Evolutionary conservation across 2,113 vertebrate genomes (phyloP), one percentile per base, ranked within the genome.

Genomic region (Pavo muticus): DNA sequence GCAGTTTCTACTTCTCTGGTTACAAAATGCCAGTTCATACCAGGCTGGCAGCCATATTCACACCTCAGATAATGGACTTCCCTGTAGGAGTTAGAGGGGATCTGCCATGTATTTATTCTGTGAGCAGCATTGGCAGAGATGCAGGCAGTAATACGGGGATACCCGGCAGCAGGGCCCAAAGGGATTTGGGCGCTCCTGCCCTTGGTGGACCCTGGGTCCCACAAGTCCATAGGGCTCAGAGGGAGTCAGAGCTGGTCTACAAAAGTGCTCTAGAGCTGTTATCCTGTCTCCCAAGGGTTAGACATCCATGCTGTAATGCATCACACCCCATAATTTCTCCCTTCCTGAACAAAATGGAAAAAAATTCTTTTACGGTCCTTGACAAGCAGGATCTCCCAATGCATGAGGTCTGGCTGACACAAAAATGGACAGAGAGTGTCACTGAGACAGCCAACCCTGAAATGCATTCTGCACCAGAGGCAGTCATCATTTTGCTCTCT

Each of bases 1-100:
- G 59, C 85, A 88, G 87, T 78, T 82, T 93, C 84, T 39, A 68
- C 17, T 65, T 40, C 37, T 69, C 52, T 86, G 77, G 37, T 87
- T 93, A 83, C 40, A 72, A 52, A 95, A 20, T 76, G 75, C 48
- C n/a, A 39, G 54, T 9, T 65, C 20, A 25, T 80, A 56, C n/a
- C 21, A 72, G 78, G 87, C 72, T 91, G 65, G 44, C 69, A 94
- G 78, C 45, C 71, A 32, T 81, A 39, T n/a, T 63, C 54, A 74
- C 77, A 72, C 61, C 67, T 32, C 15, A 67, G 73, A 73, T 76
- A 44, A 75, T 64, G 59, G 42, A 12, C 42, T 77, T 87, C 24
- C 25, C 54, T 84, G 15, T 52, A 68, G 64, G 25, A 21, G 88
- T 86, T 61, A 69, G 64, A 93, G 65, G 21, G 61, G 52, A 88